These are phyloP conservation scores for Cosmorhoe ocellata DNA, from an alignment of 2,888 invertebrate genomes.

Conservation along the genomic window DNA sequence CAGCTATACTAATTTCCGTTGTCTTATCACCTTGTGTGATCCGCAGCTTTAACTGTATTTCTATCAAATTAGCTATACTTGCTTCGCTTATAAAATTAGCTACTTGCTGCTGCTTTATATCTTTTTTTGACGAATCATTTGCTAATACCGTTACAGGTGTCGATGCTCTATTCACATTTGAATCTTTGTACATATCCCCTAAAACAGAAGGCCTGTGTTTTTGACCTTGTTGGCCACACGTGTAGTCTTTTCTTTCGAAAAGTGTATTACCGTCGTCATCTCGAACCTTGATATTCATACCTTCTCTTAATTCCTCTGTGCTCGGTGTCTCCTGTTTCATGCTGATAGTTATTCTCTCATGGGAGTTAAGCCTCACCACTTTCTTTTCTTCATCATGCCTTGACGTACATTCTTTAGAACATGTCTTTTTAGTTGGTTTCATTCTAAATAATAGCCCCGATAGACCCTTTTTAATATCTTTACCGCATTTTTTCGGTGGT, in stretches of 20 bases:
- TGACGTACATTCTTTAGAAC: slow-evolving; percentile 37
- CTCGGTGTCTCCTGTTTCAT: slow-evolving; percentile 48
- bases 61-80: slow-evolving; percentile 56
- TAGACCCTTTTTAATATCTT: slow-evolving; percentile 21
- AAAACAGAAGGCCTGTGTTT: slow-evolving; percentile 34
- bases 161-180: slow-evolving; percentile 47
- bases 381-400: slow-evolving; percentile 24
- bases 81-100: slow-evolving; percentile 41
- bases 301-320: slow-evolving; percentile 54
- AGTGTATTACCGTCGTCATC: slow-evolving; percentile 59
- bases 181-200: slow-evolving; percentile 49
- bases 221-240: slow-evolving; percentile 21
- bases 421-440: slow-evolving; percentile 38
- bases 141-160: slow-evolving; percentile 38
- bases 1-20: slow-evolving; percentile 49
- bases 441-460: slow-evolving; percentile 50
- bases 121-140: slow-evolving; percentile 34
- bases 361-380: slow-evolving; percentile 42
- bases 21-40: slow-evolving; percentile 57
- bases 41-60: slow-evolving; percentile 63
- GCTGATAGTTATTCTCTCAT: slow-evolving; percentile 50
- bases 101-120: slow-evolving; percentile 30
- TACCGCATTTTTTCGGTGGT: not conserved
- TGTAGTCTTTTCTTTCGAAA: slow-evolving; percentile 59
- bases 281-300: slow-evolving; percentile 52